Evolutionary conservation across 1,140 invertebrate genomes (phyloP), one percentile per base, ranked within the genome.

Genomic region (Bombus sibiricus): DNA sequence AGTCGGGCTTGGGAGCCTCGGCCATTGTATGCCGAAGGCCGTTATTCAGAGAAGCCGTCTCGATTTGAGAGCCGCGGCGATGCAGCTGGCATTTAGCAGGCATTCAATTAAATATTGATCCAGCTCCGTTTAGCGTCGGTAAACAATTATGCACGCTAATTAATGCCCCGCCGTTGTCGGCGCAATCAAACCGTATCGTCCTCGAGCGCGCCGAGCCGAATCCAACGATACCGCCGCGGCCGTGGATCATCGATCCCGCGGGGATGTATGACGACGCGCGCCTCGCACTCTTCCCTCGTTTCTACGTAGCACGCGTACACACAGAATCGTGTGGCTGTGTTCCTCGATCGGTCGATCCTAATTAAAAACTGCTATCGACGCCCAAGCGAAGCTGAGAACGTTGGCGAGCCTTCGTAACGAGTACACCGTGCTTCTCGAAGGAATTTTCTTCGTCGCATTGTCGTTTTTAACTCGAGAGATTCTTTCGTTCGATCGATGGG

Each of bases 101-200:
- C 92, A 94, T 94, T 95, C 94, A 94, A 94, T 95, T 94, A 94
- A 95, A 95, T 95, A 95, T 95, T 94, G 94, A 95, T 95, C 93
- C 93, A 92, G 91, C 91, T 93, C 92, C 90, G 91, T 94, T 95
- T 94, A 94, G 92, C 92, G 87, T 92, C 90, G 91, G 94, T 93
- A 95, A 95, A 95, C 93, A 95, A 95, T 95, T 95, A 95, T 94
- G 92, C 93, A 92, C 93, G 93, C 93, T 94, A 95, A 95, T 94
- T 95, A 94, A 94, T 95, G 92, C 92, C 89, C 85, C 88, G 89
- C 84, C 91, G 92, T 93, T 94, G 93, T 92, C 92, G 92, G 91
- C 89, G 90, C 92, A 94, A 95, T 95, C 94, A 94, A 95, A 92
- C 87, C 86, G 89, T 88, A 90, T 90, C 89, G 89, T 90, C 86